Base-by-base conservation (phyloP, 2,888 invertebrate species). In the Brenthis daphne region DNA sequence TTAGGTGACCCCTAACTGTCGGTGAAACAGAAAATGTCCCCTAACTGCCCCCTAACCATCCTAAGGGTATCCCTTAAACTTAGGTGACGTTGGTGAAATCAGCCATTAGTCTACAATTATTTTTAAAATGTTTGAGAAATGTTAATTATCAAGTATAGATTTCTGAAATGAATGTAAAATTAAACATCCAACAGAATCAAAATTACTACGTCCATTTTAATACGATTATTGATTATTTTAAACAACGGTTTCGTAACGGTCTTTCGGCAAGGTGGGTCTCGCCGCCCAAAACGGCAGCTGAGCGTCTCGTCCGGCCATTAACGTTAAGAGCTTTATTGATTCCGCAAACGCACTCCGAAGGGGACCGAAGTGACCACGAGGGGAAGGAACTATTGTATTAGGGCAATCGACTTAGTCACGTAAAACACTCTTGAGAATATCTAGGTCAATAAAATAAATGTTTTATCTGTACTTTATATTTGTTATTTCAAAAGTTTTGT, bases 311-410 rank as follows among this genome's bases (percentile, higher is more conserved):
- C 73, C 74, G 76, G 73, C 80, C 80, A 85, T 87, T 85, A 85
- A 71, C 77, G 80, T 75, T 85, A 85, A 87, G 87, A 86, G 85
- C 84, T 84, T 87, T 87, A 88, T 87, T 86, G 86, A 88, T 88
- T 85, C 79, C 74, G 75, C 75, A 71, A 79, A 80, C 78, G 77
- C 75, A 77, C 73, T 37, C 60, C 74, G 75, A 68, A 71, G 69
- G 77, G 77, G 74, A 58, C 70, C 63, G 61, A 70, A 66, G 63
- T 65, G 65, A 68, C 60, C 50, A 66, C 60, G 61, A 68, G 66
- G 73, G 74, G 74, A 67, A 64, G 60, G 29, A 43, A 58, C 53
- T 53, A 47, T 43, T 57, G 67, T 33, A 24, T 57, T 55, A 54
- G 66, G 65, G 54, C 56, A 54, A 53, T 48, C 43, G 43, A 57